These are phyloP conservation scores for Salvelinus fontinalis DNA, from an alignment of 2,113 vertebrate genomes.

Conservation along the genomic window DNA sequence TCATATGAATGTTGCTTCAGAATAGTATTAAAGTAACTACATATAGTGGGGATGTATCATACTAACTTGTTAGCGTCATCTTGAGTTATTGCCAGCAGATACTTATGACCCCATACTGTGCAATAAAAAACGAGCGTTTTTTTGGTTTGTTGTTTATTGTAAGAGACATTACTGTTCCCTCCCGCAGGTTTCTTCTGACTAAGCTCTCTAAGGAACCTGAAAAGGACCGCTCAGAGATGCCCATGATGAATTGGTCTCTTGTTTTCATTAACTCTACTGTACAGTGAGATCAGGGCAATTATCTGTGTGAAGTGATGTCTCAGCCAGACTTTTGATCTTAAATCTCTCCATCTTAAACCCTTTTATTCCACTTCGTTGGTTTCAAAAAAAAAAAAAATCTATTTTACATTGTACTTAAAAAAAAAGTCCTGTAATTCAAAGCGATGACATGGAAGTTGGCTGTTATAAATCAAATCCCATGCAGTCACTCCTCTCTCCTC, in stretches of 20 bases:
- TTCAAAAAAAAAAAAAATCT: background rate
- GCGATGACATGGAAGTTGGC: background rate
- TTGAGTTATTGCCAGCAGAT: background rate
- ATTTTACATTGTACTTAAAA: background rate
- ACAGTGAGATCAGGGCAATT: background rate
- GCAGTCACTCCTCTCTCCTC: background rate
- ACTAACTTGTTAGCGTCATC: background rate
- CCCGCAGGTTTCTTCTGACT: background rate
- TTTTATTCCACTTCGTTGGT: constrained; percentile 2
- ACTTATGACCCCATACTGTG: background rate
- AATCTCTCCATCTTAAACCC: background rate
- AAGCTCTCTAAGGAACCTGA: background rate
- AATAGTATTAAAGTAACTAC: background rate
- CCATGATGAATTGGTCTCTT: background rate
- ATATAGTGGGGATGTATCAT: background rate
- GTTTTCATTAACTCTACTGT: background rate
- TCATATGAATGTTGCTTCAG: background rate
- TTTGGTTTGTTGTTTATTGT: background rate
- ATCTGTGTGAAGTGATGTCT: background rate
- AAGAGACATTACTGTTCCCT: too few relatives aligned
- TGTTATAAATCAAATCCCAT: background rate
- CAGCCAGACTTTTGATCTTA: background rate
- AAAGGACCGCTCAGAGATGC: background rate
- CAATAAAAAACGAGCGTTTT: background rate
- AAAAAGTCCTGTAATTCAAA: background rate